phyloP scores from a whole-genome alignment of 2,113 vertebrate genomes.

The Monopterus albus region DNA sequence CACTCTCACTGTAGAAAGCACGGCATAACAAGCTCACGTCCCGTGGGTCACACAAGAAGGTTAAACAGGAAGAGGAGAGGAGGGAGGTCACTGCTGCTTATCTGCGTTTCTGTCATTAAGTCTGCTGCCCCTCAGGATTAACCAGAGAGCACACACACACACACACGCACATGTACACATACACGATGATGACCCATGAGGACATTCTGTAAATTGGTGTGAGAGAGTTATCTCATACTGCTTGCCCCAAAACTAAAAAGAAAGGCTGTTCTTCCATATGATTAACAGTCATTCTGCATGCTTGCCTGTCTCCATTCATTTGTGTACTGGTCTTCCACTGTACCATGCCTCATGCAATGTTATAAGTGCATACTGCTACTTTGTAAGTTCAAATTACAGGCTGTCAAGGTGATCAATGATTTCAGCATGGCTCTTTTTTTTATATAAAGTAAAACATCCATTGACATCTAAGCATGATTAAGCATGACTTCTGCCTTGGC shows the following conservation, averaged over 20 bases:
- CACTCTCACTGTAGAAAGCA: conserved; percentile 16
- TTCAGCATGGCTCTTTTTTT: not conserved
- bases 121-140: conserved; percentile 51
- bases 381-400: too few relatives aligned
- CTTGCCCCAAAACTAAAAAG: not conserved
- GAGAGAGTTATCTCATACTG: not conserved
- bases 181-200: conserved; percentile 1
- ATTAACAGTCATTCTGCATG: not conserved
- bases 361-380: not conserved
- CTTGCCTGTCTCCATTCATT: not conserved
- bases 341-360: not conserved
- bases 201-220: conserved; percentile 27
- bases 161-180: not conserved
- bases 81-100: conserved; percentile 67
- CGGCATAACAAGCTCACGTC: conserved; percentile 38
- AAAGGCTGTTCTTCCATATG: not conserved
- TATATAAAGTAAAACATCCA: not conserved
- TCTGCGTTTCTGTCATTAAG: conserved; percentile 57
- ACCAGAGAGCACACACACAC: conserved; percentile 3
- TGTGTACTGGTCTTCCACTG: too few relatives aligned
- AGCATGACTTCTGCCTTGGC: not conserved
- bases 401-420: too few relatives aligned
- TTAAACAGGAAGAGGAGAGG: conserved; percentile 55
- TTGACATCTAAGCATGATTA: not conserved
- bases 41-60: conserved; percentile 61